Conservation (phyloP, 2,797 vertebrate species). For the Anolis apletophallus region DNA sequence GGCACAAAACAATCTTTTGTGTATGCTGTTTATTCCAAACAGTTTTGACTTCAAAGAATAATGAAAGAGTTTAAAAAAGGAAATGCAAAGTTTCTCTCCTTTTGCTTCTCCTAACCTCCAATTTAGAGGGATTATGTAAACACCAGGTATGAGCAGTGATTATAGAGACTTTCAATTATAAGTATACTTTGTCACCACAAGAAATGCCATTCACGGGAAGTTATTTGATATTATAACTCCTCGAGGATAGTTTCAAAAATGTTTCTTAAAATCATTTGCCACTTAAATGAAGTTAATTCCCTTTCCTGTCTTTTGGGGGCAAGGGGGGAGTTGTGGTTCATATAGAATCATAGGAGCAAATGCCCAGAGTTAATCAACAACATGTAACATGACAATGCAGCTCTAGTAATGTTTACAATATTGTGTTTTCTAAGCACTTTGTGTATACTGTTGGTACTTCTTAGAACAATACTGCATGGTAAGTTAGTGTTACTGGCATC, state of each 20-base stretch:
- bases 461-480: background rate
- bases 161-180: conserved; percentile 39
- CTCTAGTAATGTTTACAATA: background rate
- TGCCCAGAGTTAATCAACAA: background rate
- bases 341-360: background rate
- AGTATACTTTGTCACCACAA: conserved; percentile 30
- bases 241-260: conserved; percentile 41
- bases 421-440: background rate
- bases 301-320: background rate
- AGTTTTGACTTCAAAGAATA: conserved; percentile 42
- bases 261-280: conserved; percentile 43
- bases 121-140: conserved; percentile 48
- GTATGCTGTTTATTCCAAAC: background rate
- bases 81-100: conserved; percentile 9
- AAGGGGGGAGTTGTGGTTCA: background rate
- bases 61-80: background rate
- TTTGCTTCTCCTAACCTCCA: conserved; percentile 25
- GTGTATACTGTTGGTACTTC: background rate
- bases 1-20: background rate
- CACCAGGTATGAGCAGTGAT: conserved; percentile 45
- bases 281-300: conserved; percentile 49
- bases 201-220: conserved; percentile 51
- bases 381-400: background rate
- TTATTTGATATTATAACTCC: conserved; percentile 24
- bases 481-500: background rate